phyloP scores from a whole-genome alignment of 2,888 invertebrate genomes.

The Oegoconia quadripuncta region DNA sequence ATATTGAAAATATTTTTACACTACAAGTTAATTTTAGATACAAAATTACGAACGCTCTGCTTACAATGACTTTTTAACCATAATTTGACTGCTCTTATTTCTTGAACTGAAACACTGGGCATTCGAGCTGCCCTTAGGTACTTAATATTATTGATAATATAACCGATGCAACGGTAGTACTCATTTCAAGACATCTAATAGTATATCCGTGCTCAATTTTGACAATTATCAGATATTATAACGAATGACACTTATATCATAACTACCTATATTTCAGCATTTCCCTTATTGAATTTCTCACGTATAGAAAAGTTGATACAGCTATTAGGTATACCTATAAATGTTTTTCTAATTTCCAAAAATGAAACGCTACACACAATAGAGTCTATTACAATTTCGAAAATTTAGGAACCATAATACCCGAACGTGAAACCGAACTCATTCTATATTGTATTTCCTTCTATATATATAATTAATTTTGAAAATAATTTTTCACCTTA shows the following conservation, averaged over 20 bases:
- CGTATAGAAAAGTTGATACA: slow-evolving; percentile 77
- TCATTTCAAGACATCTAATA: slow-evolving; percentile 67
- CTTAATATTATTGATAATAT: slow-evolving; percentile 57
- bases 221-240: slow-evolving; percentile 55
- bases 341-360: slow-evolving; percentile 67
- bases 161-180: slow-evolving; percentile 73
- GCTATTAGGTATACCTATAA: slow-evolving; percentile 77
- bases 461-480: slow-evolving; percentile 70
- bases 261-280: slow-evolving; percentile 71
- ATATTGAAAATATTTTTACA: slow-evolving; percentile 65
- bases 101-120: slow-evolving; percentile 32
- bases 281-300: slow-evolving; percentile 65
- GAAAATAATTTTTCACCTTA: slow-evolving; percentile 72
- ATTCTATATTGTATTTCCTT: slow-evolving; percentile 63
- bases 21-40: slow-evolving; percentile 52
- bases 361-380: slow-evolving; percentile 75
- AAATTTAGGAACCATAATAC: slow-evolving; percentile 80
- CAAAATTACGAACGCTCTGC: slow-evolving; percentile 56
- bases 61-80: slow-evolving; percentile 24
- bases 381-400: slow-evolving; percentile 79
- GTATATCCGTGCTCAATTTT: slow-evolving; percentile 75
- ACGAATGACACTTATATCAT: slow-evolving; percentile 69
- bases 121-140: slow-evolving; percentile 54
- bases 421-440: slow-evolving; percentile 75
- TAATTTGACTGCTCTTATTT: slow-evolving; percentile 27